phyloP scores from a whole-genome alignment of 2,888 invertebrate species.

The Rhaphigaster nebulosa region DNA sequence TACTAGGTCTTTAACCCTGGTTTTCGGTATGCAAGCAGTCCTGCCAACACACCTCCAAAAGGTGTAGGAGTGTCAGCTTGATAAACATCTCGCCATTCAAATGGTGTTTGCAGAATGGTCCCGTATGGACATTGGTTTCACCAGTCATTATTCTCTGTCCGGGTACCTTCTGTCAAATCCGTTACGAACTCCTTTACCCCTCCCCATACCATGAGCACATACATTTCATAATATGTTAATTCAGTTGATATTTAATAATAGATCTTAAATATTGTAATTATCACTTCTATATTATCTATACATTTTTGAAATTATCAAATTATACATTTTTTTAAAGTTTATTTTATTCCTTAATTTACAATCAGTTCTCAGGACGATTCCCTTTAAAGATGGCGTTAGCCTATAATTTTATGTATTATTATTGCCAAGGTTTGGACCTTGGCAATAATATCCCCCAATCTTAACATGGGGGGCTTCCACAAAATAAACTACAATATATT shows the following conservation, averaged over 20 bases:
- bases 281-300: no score
- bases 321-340: no score
- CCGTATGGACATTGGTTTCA: conserved; percentile 18
- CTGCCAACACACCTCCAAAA: conserved; percentile 37
- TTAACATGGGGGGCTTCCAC: no score
- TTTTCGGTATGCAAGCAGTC: neutral
- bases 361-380: no score
- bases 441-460: no score
- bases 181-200: neutral
- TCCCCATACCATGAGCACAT: neutral
- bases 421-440: no score
- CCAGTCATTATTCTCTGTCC: conserved; percentile 43
- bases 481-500: no score
- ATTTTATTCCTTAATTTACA: no score
- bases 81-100: conserved; percentile 47
- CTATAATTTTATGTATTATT: no score
- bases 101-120: conserved; percentile 38
- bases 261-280: no score
- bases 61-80: conserved; percentile 49
- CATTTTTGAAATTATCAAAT: no score
- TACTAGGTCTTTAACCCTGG: neutral
- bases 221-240: neutral
- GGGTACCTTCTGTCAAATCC: conserved; percentile 7
- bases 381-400: no score
- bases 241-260: neutral